Conservation (phyloP, 2,888 invertebrate genomes). For the Melipona beecheii region DNA sequence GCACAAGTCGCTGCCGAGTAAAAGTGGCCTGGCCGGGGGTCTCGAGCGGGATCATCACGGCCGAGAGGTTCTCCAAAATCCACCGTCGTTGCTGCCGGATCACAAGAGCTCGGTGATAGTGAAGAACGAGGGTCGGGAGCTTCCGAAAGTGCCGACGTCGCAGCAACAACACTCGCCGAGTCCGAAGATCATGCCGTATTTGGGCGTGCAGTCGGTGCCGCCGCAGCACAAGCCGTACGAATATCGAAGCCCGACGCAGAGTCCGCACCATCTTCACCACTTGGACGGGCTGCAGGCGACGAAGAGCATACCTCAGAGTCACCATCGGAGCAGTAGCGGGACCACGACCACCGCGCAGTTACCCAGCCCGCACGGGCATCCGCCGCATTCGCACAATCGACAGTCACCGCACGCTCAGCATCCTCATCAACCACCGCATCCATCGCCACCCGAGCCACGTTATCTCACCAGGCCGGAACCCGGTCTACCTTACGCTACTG, state of each 20-base stretch:
- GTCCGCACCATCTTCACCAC: slow-evolving; percentile 84
- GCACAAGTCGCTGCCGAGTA: slow-evolving; percentile 82
- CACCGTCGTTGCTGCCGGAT: slow-evolving; percentile 89
- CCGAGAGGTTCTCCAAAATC: slow-evolving; percentile 86
- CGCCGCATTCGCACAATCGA: slow-evolving; percentile 83
- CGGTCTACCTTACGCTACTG: slow-evolving; percentile 80
- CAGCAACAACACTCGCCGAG: slow-evolving; percentile 82
- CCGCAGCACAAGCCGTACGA: slow-evolving; percentile 82
- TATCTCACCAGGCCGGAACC: slow-evolving; percentile 81
- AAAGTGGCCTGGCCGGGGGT: slow-evolving; percentile 78
- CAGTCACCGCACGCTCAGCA: slow-evolving; percentile 82
- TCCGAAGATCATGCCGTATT: slow-evolving; percentile 82
- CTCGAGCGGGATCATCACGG: slow-evolving; percentile 82
- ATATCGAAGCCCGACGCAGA: slow-evolving; percentile 82
- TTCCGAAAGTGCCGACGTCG: slow-evolving; percentile 85
- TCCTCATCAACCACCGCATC: slow-evolving; percentile 81
- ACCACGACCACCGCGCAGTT: slow-evolving; percentile 78
- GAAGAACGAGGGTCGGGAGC: slow-evolving; percentile 89
- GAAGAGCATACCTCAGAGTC: slow-evolving; percentile 81
- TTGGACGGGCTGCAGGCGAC: slow-evolving; percentile 76
- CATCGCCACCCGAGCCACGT: slow-evolving; percentile 80
- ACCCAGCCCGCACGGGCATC: slow-evolving; percentile 84
- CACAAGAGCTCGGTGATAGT: slow-evolving; percentile 91
- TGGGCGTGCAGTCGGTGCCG: slow-evolving; percentile 79
- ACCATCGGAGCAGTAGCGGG: slow-evolving; percentile 74